These are phyloP conservation scores for Epinotia ramella DNA, from an alignment of 2,888 invertebrate genomes.

Conservation along the genomic window DNA sequence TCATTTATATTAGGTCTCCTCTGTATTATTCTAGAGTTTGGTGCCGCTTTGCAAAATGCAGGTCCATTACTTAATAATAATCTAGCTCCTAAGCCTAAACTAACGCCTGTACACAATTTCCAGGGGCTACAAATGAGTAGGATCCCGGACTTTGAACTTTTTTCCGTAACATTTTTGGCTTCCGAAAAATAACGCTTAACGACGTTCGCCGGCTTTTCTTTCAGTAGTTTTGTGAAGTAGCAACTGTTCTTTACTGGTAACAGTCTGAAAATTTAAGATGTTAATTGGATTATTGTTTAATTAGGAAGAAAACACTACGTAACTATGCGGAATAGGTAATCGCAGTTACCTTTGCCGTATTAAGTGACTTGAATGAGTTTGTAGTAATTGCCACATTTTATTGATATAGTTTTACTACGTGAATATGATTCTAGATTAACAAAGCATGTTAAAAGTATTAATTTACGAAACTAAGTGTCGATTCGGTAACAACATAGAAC, in stretches of 20 bases:
- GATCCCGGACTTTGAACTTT: slow-evolving; percentile 62
- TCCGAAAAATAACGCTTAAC: slow-evolving; percentile 67
- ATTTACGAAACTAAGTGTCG: slow-evolving; percentile 51
- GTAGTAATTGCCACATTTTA: slow-evolving; percentile 78
- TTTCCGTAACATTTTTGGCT: slow-evolving; percentile 61
- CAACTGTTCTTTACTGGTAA: slow-evolving; percentile 64
- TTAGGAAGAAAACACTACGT: background rate
- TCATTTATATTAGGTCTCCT: slow-evolving; percentile 79
- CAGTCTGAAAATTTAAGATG: slow-evolving; percentile 64
- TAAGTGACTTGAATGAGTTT: slow-evolving; percentile 66
- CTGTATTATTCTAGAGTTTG: slow-evolving; percentile 83
- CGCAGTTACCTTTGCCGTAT: slow-evolving; percentile 70
- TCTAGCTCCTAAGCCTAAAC: slow-evolving; percentile 72
- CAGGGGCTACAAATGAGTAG: slow-evolving; percentile 72
- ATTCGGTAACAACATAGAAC: slow-evolving; percentile 45
- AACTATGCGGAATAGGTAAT: slow-evolving; percentile 47
- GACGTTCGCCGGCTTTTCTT: slow-evolving; percentile 66
- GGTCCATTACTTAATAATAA: slow-evolving; percentile 79
- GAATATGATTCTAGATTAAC: slow-evolving; percentile 47
- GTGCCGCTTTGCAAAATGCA: slow-evolving; percentile 87
- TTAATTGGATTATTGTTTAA: slow-evolving; percentile 13
- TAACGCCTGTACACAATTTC: slow-evolving; percentile 78
- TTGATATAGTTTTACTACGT: slow-evolving; percentile 39
- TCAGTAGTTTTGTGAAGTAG: slow-evolving; percentile 64
- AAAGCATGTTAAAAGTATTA: slow-evolving; percentile 58